Percentiles rank a stretch among this genome's conserved stretches.
These are phyloP conservation scores for Drosophila orosa DNA, from an alignment of 1,140 invertebrate species.

Conservation along the genomic window DNA sequence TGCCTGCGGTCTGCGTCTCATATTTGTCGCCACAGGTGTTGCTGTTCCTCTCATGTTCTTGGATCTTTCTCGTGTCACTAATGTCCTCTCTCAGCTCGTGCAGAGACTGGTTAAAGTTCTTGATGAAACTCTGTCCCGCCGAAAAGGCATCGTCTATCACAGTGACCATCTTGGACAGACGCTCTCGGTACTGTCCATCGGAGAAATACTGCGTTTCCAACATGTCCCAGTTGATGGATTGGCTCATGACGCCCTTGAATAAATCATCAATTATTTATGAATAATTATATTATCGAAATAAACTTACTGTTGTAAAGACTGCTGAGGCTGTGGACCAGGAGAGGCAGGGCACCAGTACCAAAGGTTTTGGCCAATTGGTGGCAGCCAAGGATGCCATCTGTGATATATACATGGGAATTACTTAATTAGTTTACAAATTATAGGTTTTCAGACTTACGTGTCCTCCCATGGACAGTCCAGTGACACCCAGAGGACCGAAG, in stretches of 20 bases:
- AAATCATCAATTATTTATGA: background rate
- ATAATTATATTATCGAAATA: background rate
- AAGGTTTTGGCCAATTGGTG: slow-evolving; percentile 96
- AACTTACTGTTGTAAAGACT: slow-evolving; percentile 94
- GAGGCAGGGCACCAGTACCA: slow-evolving; percentile 96
- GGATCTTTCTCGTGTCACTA: slow-evolving; percentile 74
- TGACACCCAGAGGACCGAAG: slow-evolving; percentile 95
- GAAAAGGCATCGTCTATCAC: slow-evolving; percentile 89
- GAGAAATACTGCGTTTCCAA: slow-evolving; percentile 95
- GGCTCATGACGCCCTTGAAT: slow-evolving; percentile 95
- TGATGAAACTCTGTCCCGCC: slow-evolving; percentile 92
- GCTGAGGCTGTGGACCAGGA: slow-evolving; percentile 98
- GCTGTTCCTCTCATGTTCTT: slow-evolving; percentile 25
- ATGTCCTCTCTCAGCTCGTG: slow-evolving; percentile 79
- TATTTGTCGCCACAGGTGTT: slow-evolving; percentile 40
- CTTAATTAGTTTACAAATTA: background rate
- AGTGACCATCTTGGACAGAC: slow-evolving; percentile 92
- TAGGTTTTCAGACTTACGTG: slow-evolving; percentile 89
- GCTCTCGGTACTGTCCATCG: slow-evolving; percentile 92
- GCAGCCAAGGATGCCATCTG: slow-evolving; percentile 99
- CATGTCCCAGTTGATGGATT: slow-evolving; percentile 96
- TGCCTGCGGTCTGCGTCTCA: slow-evolving; percentile 21
- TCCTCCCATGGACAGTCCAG: slow-evolving; percentile 99
- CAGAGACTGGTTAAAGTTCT: slow-evolving; percentile 88
- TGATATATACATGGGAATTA: slow-evolving; percentile 29